Evolutionary conservation across 2,113 vertebrate species (phyloP).

Genomic region (Toxostoma redivivum): DNA sequence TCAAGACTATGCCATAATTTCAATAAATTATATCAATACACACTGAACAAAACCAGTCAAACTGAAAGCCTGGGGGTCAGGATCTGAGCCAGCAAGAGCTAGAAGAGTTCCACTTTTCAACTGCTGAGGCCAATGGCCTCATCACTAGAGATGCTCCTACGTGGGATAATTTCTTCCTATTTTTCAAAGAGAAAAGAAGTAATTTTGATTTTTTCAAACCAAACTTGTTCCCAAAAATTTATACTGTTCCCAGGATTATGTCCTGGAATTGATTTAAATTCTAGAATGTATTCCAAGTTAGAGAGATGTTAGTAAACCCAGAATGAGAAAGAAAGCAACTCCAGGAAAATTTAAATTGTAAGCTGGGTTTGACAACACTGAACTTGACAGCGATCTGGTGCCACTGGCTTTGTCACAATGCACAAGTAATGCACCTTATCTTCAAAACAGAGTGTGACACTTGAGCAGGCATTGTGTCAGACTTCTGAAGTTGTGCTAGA

Average conservation of each 20-base stretch:
- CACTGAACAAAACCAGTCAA: neutral
- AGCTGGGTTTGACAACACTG: neutral
- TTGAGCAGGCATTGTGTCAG: neutral
- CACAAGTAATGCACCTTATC: neutral
- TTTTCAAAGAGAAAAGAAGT: neutral
- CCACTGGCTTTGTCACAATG: neutral
- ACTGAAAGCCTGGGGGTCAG: neutral
- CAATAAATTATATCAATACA: constrained; percentile 2
- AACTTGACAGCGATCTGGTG: neutral
- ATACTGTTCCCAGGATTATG: neutral
- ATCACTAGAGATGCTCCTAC: neutral
- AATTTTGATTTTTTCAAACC: neutral
- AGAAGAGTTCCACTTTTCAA: neutral
- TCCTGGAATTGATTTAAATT: neutral
- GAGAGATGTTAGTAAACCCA: neutral
- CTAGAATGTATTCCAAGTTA: neutral
- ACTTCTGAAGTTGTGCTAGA: neutral
- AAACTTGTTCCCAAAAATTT: neutral
- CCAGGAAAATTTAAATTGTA: neutral
- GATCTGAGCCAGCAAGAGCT: neutral
- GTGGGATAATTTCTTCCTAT: neutral
- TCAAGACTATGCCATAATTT: neutral
- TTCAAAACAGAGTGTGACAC: neutral
- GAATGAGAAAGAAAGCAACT: neutral
- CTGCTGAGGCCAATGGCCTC: neutral